Evolutionary conservation across 2,888 invertebrate species (phyloP), one percentile per base, ranked within the genome.

Genomic region (Drosophila acutilabella): DNA sequence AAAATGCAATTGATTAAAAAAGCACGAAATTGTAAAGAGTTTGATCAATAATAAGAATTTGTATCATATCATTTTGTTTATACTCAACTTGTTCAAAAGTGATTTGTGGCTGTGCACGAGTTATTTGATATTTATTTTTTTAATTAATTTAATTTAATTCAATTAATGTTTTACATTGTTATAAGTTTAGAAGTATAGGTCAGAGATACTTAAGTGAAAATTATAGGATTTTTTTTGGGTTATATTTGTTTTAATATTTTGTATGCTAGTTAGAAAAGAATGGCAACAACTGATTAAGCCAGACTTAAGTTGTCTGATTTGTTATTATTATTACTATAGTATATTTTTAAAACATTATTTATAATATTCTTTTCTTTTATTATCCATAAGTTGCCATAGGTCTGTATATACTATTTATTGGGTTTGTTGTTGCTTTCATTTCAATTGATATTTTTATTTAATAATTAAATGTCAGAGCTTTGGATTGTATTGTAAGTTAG

Each of bases 381-480:
- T 57, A 53, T 58, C 79, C 81, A 56, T 71, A 67, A 62, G 81
- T 81, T 81, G 81, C 64, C 64, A 73, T 64, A 57, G 58, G 58
- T 80, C 58, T 76, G 26, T 60, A 52, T 66, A 59, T 60, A 60
- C 45, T 44, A 30, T 65, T 70, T 64, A 65, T 71, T 78, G 48
- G 50, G 52, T 42, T 61, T 67, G 66, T 72, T 78, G 73, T 81
- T 81, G 59, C 61, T 65, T 72, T 78, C 54, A 65, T 72, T 81
- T 81, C 76, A 74, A 74, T 81, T 81, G 67, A 81, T 78, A 86
- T 73, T 71, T 10, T 42, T 50, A 14, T 52, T 87, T 90, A 91
- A 75, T 91, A 91, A 88, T 90, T 91, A 89, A 89, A 91, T 89
- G 91, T 86, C 90, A 89, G 83, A 85, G 89, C 90, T 91, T 89